A percentile compares a stretch with the other conserved stretches of the same genome.
phyloP scores from a whole-genome alignment of 2,888 invertebrate species.

The Biston stratarius region DNA sequence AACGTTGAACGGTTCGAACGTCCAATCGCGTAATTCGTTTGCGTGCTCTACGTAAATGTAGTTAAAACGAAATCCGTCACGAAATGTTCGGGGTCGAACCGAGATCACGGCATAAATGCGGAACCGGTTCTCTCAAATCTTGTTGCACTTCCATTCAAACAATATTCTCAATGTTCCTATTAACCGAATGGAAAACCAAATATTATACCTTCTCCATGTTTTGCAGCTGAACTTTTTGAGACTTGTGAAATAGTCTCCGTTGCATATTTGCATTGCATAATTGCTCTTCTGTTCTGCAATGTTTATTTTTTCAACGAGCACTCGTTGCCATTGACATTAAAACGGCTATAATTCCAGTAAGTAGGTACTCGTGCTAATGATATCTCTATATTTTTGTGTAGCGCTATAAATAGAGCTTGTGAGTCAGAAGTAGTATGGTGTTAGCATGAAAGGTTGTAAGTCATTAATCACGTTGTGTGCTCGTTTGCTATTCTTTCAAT shows the following conservation, averaged over 20 bases:
- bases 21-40: slow-evolving; percentile 67
- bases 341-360: slow-evolving; percentile 23
- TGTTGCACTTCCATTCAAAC: slow-evolving; percentile 43
- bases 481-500: slow-evolving; percentile 61
- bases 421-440: slow-evolving; percentile 36
- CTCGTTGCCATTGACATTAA: slow-evolving; percentile 29
- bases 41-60: slow-evolving; percentile 64
- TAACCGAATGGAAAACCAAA: slow-evolving; percentile 20
- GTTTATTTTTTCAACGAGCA: slow-evolving; percentile 29
- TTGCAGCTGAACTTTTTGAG: slow-evolving; percentile 13
- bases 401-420: slow-evolving; percentile 34
- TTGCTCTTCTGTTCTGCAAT: slow-evolving; percentile 27
- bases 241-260: slow-evolving; percentile 25
- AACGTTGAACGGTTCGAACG: slow-evolving; percentile 55
- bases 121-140: slow-evolving; percentile 61
- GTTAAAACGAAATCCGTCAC: slow-evolving; percentile 67
- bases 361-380: slow-evolving; percentile 19
- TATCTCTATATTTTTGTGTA: slow-evolving; percentile 31
- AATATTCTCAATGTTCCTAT: slow-evolving; percentile 29
- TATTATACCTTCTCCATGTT: slow-evolving; percentile 12
- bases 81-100: slow-evolving; percentile 68
- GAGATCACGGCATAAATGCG: slow-evolving; percentile 64
- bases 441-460: slow-evolving; percentile 47
- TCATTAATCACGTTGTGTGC: slow-evolving; percentile 60
- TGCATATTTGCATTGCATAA: slow-evolving; percentile 34